Percentiles rank a stretch among this genome's conserved stretches.
These are phyloP conservation scores for Peromyscus polionotus DNA, from an alignment of 2,113 vertebrate genomes.

Conservation along the genomic window DNA sequence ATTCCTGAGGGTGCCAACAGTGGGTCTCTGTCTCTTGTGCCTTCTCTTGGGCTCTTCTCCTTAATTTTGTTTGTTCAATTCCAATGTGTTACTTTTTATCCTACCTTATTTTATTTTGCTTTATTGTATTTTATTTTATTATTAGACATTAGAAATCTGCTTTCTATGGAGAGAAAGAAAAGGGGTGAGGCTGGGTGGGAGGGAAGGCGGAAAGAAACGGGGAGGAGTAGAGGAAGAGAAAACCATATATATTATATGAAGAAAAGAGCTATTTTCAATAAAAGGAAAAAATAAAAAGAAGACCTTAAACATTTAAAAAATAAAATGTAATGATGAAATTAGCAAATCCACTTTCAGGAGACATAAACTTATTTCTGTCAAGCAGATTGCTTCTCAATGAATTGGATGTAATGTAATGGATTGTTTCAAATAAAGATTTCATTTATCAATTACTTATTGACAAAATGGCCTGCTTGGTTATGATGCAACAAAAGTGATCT, in stretches of 20 bases:
- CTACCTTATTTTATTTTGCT: neutral
- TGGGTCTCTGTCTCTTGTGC: neutral
- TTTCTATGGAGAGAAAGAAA: neutral
- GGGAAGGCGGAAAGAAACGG: neutral
- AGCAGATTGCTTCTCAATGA: neutral
- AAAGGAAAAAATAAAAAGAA: neutral
- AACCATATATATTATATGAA: neutral
- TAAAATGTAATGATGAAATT: neutral
- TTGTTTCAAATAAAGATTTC: conserved; percentile 29
- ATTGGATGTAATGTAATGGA: neutral
- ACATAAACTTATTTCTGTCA: conserved; percentile 37
- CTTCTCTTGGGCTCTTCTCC: neutral
- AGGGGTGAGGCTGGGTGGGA: neutral
- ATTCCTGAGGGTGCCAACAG: neutral
- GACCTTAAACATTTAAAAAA: neutral
- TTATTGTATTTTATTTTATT: neutral
- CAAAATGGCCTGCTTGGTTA: neutral
- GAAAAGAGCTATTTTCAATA: neutral
- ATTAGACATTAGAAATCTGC: neutral
- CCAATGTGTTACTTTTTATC: neutral
- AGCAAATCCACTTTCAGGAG: conserved; percentile 20
- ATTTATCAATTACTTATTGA: neutral
- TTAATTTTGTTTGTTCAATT: neutral
- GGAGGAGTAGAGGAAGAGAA: neutral
- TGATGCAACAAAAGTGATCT: neutral